Evolutionary conservation across 2,113 vertebrate species (phyloP).

Genomic region (Callorhinus ursinus): DNA sequence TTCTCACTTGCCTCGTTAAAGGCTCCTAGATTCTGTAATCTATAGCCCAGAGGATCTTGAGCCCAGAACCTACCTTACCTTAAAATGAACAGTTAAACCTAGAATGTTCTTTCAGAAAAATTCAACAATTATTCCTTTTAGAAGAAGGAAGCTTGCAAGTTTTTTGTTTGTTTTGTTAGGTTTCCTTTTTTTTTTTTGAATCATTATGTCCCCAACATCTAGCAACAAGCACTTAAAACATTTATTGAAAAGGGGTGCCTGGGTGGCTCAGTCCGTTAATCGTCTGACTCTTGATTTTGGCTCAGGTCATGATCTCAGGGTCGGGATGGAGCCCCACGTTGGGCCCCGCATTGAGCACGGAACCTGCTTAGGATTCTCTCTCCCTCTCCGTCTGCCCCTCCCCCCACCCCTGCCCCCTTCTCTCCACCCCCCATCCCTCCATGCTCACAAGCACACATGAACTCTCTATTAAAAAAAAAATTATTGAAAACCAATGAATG

Average conservation of each 20-base stretch:
- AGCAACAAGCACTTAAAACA: background rate
- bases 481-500: background rate
- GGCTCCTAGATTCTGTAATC: background rate
- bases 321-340: background rate
- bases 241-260: background rate
- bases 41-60: background rate
- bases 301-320: too few species aligned
- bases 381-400: background rate
- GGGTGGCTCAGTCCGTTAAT: too few species aligned
- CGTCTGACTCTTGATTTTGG: too few species aligned
- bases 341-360: background rate
- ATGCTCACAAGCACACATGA: background rate
- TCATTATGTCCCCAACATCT: background rate
- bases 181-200: background rate
- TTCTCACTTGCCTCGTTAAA: background rate
- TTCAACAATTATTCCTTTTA: background rate
- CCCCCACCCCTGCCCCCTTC: too few species aligned
- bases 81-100: background rate
- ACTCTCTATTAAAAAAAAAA: background rate
- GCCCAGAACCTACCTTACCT: background rate
- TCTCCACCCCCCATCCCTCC: too few species aligned
- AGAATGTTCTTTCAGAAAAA: constrained; percentile 13
- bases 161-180: background rate
- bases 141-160: background rate
- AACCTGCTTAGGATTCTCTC: background rate